These are phyloP conservation scores for Achroia grisella DNA, from an alignment of 1,140 invertebrate species.

Conservation along the genomic window DNA sequence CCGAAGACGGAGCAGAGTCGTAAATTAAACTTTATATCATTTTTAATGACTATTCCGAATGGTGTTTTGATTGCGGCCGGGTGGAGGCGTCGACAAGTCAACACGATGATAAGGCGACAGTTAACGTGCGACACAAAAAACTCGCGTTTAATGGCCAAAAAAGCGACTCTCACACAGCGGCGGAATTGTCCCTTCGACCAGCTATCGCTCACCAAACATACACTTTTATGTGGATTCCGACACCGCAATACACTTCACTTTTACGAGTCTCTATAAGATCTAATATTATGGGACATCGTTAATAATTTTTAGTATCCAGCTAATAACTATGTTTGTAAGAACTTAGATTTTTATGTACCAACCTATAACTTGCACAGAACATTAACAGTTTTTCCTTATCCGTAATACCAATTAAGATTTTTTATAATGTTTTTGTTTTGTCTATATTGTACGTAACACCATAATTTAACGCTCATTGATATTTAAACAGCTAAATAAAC, in stretches of 20 bases:
- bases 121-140: slow-evolving; percentile 59
- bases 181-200: not conserved
- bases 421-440: slow-evolving; percentile 32
- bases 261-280: slow-evolving; percentile 49
- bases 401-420: not conserved
- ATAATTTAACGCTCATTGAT: slow-evolving; percentile 57
- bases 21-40: slow-evolving; percentile 73
- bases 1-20: slow-evolving; percentile 46
- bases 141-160: slow-evolving; percentile 57
- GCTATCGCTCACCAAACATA: slow-evolving; percentile 13
- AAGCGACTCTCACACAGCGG: slow-evolving; percentile 33
- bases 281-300: slow-evolving; percentile 44
- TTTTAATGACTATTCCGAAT: slow-evolving; percentile 68
- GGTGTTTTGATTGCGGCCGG: slow-evolving; percentile 69
- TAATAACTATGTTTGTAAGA: slow-evolving; percentile 26
- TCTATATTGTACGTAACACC: slow-evolving; percentile 30
- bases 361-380: not conserved
- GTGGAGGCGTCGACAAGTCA: slow-evolving; percentile 71
- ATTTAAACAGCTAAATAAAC: slow-evolving; percentile 56
- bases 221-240: slow-evolving; percentile 56
- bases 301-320: slow-evolving; percentile 48
- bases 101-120: slow-evolving; percentile 66
- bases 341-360: too few relatives aligned
- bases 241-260: slow-evolving; percentile 52
- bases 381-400: slow-evolving; percentile 2